These are phyloP conservation scores for Yoshiicerus persimilis DNA, from an alignment of 1,140 invertebrate genomes.

Conservation along the genomic window DNA sequence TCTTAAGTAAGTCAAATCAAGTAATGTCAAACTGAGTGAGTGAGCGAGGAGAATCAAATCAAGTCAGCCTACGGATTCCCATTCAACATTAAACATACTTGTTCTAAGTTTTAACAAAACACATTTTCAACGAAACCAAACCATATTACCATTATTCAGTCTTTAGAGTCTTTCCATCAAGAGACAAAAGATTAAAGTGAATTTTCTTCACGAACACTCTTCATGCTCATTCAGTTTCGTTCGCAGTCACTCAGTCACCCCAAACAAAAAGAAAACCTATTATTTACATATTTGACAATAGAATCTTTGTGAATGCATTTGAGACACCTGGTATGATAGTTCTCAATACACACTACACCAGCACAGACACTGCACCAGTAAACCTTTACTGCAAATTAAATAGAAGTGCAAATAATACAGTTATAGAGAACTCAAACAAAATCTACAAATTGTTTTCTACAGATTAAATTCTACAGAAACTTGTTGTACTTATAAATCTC, in stretches of 20 bases:
- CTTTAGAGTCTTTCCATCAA: neutral
- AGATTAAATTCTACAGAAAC: neutral
- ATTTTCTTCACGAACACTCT: neutral
- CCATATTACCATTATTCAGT: neutral
- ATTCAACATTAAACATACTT: neutral
- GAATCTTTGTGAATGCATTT: neutral
- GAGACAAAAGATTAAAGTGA: neutral
- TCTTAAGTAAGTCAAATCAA: neutral
- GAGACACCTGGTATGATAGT: too few species aligned
- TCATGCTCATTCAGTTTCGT: neutral
- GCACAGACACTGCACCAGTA: too few species aligned
- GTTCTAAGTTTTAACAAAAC: neutral
- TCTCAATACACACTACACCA: too few species aligned
- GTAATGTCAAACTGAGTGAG: neutral
- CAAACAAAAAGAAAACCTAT: neutral
- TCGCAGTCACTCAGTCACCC: neutral
- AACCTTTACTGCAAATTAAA: neutral
- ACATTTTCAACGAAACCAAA: neutral
- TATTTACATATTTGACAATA: neutral
- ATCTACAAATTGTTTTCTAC: neutral
- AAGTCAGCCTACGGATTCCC: neutral
- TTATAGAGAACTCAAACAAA: neutral
- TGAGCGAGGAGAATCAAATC: neutral
- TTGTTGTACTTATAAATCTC: neutral
- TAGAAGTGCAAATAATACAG: neutral